A percentile compares a stretch with the other conserved stretches of the same genome.
Conservation (phyloP, 2,113 vertebrate species). For the Labrus mixtus region DNA sequence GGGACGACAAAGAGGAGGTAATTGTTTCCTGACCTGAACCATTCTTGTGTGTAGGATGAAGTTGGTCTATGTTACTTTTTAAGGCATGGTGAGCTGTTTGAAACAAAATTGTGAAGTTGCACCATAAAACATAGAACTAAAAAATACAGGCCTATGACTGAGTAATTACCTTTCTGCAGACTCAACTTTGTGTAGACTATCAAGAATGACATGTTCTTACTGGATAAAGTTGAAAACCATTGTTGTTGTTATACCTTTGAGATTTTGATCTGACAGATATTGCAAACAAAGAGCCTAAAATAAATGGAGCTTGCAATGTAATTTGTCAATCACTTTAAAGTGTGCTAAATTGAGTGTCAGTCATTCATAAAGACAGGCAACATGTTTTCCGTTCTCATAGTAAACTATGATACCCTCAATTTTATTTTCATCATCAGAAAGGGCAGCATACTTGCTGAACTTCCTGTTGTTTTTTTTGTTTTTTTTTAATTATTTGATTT, state of each 20-base stretch:
- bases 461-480: neutral
- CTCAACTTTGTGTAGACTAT: no score
- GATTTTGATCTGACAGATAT: neutral
- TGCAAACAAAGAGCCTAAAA: neutral
- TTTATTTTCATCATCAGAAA: neutral
- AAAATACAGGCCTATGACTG: no score
- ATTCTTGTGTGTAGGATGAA: neutral
- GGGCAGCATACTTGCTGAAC: neutral
- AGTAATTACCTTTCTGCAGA: no score
- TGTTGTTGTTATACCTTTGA: neutral
- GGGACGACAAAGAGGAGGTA: conserved; percentile 96
- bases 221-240: neutral
- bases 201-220: neutral
- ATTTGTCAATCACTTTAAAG: neutral
- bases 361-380: neutral
- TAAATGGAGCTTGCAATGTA: neutral
- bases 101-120: no score
- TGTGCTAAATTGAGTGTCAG: neutral
- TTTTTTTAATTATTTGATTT: conserved; percentile 32
- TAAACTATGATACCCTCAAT: neutral
- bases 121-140: no score
- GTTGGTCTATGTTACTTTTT: no score
- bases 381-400: neutral
- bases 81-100: no score
- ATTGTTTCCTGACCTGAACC: neutral